Evolutionary conservation across 1,140 invertebrate genomes (phyloP).

Genomic region (Riptortus pedestris): DNA sequence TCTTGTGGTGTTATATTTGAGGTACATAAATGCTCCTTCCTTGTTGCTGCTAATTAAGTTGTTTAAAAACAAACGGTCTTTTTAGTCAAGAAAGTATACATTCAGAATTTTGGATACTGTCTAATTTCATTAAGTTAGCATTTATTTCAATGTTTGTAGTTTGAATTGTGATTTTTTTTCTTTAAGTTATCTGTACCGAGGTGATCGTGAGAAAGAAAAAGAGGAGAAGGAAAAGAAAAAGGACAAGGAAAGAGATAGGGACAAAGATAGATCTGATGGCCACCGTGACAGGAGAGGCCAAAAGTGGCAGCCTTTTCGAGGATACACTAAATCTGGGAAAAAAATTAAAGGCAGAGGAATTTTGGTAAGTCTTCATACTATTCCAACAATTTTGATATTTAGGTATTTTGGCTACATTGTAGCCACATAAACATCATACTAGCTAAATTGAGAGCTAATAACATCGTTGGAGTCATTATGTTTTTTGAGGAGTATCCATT

Average conservation of each 20-base stretch:
- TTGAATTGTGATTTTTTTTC: too few relatives aligned
- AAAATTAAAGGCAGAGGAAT: constrained; percentile 80
- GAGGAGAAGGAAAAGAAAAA: constrained; percentile 42
- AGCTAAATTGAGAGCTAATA: constrained; percentile 17
- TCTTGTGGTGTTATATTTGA: too few relatives aligned
- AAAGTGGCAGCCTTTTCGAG: constrained; percentile 35
- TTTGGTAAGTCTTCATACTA: constrained; percentile 68
- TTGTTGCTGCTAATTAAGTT: too few relatives aligned
- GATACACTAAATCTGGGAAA: constrained; percentile 60
- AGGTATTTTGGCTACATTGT: constrained; percentile 23
- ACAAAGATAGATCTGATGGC: constrained; percentile 37
- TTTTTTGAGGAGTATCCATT: not conserved
- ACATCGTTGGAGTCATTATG: too few relatives aligned
- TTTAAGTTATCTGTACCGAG: constrained; percentile 29
- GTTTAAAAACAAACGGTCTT: too few relatives aligned
- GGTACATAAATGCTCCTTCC: too few relatives aligned
- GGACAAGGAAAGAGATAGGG: constrained; percentile 36
- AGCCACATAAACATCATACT: constrained; percentile 18
- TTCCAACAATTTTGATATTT: not conserved
- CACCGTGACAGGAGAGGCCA: constrained; percentile 32
- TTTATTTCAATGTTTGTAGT: too few relatives aligned
- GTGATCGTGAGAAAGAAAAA: constrained; percentile 38
- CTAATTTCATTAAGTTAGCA: too few relatives aligned
- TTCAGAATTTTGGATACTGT: too few relatives aligned
- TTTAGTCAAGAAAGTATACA: too few relatives aligned